phyloP scores from a whole-genome alignment of 2,888 invertebrate species.

The Ditylenchus weischeri region DNA sequence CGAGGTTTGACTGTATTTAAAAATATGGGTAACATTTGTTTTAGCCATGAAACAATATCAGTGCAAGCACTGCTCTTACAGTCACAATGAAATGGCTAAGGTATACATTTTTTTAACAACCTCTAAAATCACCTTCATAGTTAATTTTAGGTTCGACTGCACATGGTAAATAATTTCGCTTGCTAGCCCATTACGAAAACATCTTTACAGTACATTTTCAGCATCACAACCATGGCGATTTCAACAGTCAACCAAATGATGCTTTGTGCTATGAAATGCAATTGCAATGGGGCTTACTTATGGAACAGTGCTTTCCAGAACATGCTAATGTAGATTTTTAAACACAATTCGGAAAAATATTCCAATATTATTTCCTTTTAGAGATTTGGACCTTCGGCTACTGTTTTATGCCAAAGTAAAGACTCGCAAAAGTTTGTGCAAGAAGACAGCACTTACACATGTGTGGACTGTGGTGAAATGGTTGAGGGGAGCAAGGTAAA shows the following conservation, averaged over 20 bases:
- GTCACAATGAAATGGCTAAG: constrained; percentile 46
- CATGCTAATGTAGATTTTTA: constrained; percentile 27
- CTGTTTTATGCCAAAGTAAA: constrained; percentile 16
- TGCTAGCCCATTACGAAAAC: too few species aligned
- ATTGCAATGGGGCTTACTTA: constrained; percentile 39
- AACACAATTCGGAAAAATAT: background rate
- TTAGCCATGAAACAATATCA: constrained; percentile 42
- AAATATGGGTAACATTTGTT: too few species aligned
- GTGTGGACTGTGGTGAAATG: constrained; percentile 39
- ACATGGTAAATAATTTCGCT: constrained; percentile 28
- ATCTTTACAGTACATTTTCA: too few species aligned
- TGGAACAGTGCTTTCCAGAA: constrained; percentile 49
- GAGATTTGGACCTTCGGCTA: constrained; percentile 27
- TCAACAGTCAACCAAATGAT: constrained; percentile 36
- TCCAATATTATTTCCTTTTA: constrained; percentile 11
- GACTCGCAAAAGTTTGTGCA: constrained; percentile 21
- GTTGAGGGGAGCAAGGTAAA: constrained; percentile 24
- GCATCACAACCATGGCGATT: constrained; percentile 45
- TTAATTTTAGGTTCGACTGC: constrained; percentile 38
- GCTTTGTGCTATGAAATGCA: constrained; percentile 41
- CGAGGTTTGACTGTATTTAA: too few species aligned
- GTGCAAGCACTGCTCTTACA: constrained; percentile 45
- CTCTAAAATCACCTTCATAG: background rate
- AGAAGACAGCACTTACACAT: constrained; percentile 22
- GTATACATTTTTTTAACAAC: constrained; percentile 18